Base-by-base conservation (phyloP, 2,888 invertebrate species). In the Melinopterus prodromus region DNA sequence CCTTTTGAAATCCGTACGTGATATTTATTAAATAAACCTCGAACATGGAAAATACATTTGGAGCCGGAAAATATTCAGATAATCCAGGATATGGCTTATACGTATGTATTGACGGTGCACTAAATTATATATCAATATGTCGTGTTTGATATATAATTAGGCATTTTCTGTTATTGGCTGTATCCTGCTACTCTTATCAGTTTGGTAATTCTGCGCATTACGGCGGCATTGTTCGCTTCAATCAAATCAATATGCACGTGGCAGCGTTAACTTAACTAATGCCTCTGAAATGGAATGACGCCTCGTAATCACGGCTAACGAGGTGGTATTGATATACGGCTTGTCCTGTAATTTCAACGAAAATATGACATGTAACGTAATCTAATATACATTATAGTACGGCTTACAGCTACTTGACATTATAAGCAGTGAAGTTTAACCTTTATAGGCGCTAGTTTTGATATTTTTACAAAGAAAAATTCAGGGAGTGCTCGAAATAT, bases 181-280 rank as follows among this genome's bases (percentile, higher is more conserved):
- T 53, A 53, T 53, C 53, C 53, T 53, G 53, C 2, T 53, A 53
- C 12, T 12, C 9, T 53, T 53, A 53, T 53, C 53, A 53, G 53
- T 12, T 7, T 7, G 53, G 53, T 53, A 53, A 53, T 53, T 53
- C 53, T 53, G 53, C 53, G 53, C 53, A 53, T 53, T 53, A 53
- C 53, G 53, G 7, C 12, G 53, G 9, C 53, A 53, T 53, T 53
- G 53, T 53, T 53, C 53, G 12, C 53, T 53, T 53, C 53, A 53
- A 53, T 53, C 53, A 53, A 53, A 53, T 53, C 53, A 53, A 53
- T 53, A 53, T 53, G 53, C 53, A 53, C 53, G 53, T 53, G 53
- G 53, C 1, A 4, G 5, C 1, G 53, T 6, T 53, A 53, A 53
- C 9, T 53, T 53, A 9, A 6, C 53, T 53, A 53, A 53, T 53